These are phyloP conservation scores for Scophthalmus maximus DNA, from an alignment of 2,113 vertebrate species.

Conservation along the genomic window DNA sequence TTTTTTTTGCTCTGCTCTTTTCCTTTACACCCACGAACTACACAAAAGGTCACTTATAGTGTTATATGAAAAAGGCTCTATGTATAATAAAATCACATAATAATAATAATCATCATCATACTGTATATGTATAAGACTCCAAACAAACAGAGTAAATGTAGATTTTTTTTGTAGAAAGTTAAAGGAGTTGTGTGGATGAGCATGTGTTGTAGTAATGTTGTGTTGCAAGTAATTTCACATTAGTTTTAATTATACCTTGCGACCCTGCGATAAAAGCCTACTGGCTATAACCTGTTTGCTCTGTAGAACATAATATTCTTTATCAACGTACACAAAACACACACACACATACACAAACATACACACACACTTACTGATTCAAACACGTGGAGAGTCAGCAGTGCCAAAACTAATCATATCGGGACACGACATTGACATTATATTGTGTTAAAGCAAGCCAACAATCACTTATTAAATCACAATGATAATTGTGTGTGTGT, in stretches of 20 bases:
- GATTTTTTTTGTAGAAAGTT: no score
- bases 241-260: neutral
- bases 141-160: no score
- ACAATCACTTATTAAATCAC: no score
- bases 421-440: no score
- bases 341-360: neutral
- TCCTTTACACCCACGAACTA: constrained; percentile 4
- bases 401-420: no score
- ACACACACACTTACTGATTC: neutral
- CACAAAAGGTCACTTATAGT: neutral
- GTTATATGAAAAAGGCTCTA: neutral
- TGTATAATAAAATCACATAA: neutral
- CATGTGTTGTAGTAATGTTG: neutral
- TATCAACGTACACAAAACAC: neutral
- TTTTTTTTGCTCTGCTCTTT: constrained; percentile 6
- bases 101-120: neutral
- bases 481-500: no score
- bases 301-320: constrained; percentile 6
- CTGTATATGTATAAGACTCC: neutral
- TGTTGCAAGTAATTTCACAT: neutral
- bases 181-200: neutral
- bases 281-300: neutral
- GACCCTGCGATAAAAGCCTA: constrained; percentile 21
- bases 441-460: no score
- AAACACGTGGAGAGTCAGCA: no score